Percentiles rank a stretch among this genome's conserved stretches.
These are phyloP conservation scores for Brenthis hecate DNA, from an alignment of 2,888 invertebrate genomes.

Conservation along the genomic window DNA sequence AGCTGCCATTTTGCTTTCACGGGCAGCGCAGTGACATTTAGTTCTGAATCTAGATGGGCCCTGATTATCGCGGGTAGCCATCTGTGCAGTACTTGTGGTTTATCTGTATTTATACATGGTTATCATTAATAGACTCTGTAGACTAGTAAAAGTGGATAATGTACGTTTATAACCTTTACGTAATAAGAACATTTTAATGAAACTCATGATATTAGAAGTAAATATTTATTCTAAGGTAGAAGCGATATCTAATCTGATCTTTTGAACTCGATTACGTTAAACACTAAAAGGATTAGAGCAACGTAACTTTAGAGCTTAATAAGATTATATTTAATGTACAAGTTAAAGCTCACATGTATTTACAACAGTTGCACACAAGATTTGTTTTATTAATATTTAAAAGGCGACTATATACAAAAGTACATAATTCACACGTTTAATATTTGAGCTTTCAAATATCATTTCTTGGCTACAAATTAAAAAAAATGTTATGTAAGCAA, in stretches of 20 bases:
- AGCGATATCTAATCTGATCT: constrained; percentile 34
- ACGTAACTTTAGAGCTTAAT: not conserved
- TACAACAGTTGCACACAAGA: not conserved
- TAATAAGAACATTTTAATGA: not conserved
- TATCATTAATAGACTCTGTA: constrained; percentile 22
- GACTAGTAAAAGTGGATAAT: constrained; percentile 2
- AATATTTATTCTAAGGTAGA: constrained; percentile 32
- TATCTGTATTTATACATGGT: constrained; percentile 50
- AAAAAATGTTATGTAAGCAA: no score
- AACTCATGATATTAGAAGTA: not conserved
- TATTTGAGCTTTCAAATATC: not conserved
- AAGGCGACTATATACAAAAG: not conserved
- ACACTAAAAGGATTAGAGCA: constrained; percentile 33
- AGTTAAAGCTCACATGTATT: constrained; percentile 7
- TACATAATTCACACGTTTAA: not conserved
- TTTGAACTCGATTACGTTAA: constrained; percentile 34
- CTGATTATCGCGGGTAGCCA: constrained; percentile 58
- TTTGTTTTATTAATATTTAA: not conserved
- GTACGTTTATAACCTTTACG: not conserved
- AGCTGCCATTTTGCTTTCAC: constrained; percentile 60
- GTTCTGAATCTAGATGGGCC: constrained; percentile 63
- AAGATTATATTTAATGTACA: constrained; percentile 13
- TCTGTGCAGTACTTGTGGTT: constrained; percentile 45
- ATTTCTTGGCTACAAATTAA: no score
- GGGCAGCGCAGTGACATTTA: constrained; percentile 60